Evolutionary conservation across 2,113 vertebrate genomes (phyloP), one percentile per base, ranked within the genome.

Genomic region (Canis aureus): DNA sequence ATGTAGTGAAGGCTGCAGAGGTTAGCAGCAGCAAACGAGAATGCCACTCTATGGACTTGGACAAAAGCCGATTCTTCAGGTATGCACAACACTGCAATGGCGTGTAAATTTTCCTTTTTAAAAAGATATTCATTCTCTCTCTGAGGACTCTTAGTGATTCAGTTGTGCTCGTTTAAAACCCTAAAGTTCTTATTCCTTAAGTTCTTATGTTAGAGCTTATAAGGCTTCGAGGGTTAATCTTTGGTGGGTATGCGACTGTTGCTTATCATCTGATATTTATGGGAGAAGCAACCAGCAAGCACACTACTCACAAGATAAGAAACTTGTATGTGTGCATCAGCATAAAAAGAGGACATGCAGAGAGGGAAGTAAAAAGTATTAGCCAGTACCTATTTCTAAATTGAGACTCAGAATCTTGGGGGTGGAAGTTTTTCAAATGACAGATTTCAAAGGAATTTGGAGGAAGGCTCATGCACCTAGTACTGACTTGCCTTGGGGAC

Each of bases 61-160:
- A 99, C 9, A 35, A 99, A 64, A 99, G 99, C 97, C 98, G 98
- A 0, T 99, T 99, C 97, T 99, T 99, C 99, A 99, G 99, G 99
- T 99, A 97, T 32, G 91, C 79, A 0, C 11, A 12, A 25, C 22
- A 0, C 11, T 27, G 35, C 2, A 0, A 0, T 11, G 25, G 19
- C n/a, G 0, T 22, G 19, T 35, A 25, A 2, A 10, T 35, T 5
- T 32, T 73, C 62, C 32, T 43, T 35, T 60, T 22, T 55, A 12
- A 25, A 74, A 74, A 29, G 51, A 51, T 43, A 43, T 60, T 43
- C 19, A 1, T 67, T 53, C 15, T 71, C 66, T 69, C 53, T 66
- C 64, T 38, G 1, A 55, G 73, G 35, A 32, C 57, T 11, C 13
- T n/a, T 32, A 23, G n/a, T 11, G 35, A 82, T 57, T 59, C 73